phyloP scores from a whole-genome alignment of 64 coral and sea anemone species.

The Actinia equina region DNA sequence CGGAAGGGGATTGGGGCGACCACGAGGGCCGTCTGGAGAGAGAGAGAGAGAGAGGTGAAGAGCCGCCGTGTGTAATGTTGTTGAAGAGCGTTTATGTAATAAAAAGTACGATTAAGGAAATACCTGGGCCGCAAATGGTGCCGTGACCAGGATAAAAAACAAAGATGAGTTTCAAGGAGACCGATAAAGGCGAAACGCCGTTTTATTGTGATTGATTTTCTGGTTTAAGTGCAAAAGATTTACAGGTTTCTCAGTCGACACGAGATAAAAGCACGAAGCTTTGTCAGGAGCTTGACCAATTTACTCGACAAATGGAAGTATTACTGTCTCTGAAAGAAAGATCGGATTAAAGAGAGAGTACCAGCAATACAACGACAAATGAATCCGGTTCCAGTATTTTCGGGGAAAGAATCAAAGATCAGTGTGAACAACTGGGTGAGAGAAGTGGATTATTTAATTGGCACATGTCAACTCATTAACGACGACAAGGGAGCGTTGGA shows the following conservation, averaged over 20 bases:
- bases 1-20: no score
- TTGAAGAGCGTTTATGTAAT: background rate
- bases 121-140: background rate
- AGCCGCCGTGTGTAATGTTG: no score
- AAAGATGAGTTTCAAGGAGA: background rate
- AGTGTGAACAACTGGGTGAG: background rate
- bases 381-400: background rate
- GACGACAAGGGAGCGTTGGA: constrained; percentile 9
- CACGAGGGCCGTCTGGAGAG: no score
- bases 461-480: background rate
- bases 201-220: background rate
- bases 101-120: background rate
- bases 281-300: background rate
- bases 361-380: background rate
- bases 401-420: background rate
- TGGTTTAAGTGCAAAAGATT: background rate
- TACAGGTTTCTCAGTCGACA: background rate
- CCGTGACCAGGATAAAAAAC: background rate
- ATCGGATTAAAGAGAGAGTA: background rate
- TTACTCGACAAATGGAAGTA: background rate
- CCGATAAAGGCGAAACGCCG: background rate
- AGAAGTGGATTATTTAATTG: background rate
- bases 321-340: background rate
- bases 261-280: background rate
- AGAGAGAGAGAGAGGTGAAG: no score